These are phyloP conservation scores for Nematopogon swammerdamellus DNA, from an alignment of 2,888 invertebrate species.

Conservation along the genomic window DNA sequence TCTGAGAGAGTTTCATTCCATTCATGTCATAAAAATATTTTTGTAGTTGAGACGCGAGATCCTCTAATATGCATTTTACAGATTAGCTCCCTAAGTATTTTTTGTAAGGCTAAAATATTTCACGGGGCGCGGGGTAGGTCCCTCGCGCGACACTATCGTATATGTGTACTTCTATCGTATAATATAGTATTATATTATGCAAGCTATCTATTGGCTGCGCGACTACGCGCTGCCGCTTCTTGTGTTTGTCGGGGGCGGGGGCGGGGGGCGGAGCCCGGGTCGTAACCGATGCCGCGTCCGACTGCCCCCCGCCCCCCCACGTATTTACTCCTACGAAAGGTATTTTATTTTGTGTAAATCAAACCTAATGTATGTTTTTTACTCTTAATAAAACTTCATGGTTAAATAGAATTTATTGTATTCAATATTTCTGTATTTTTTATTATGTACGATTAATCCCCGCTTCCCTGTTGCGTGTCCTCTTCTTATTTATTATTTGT, in stretches of 20 bases:
- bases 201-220: conserved; percentile 22
- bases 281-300: conserved; percentile 15
- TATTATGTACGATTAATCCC: conserved; percentile 37
- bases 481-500: conserved; percentile 30
- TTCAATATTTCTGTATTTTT: conserved; percentile 48
- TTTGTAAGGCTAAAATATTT: conserved; percentile 54
- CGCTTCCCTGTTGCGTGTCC: conserved; percentile 24
- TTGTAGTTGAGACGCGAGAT: conserved; percentile 52
- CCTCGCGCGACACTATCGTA: conserved; percentile 51
- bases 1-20: conserved; percentile 49
- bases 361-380: conserved; percentile 53
- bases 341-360: conserved; percentile 55
- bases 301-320: conserved; percentile 25
- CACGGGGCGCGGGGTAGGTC: conserved; percentile 53
- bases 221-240: not conserved
- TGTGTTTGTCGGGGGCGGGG: too few relatives aligned
- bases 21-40: conserved; percentile 46
- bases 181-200: conserved; percentile 52
- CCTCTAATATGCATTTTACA: conserved; percentile 51
- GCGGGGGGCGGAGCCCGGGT: too few relatives aligned
- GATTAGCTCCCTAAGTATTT: conserved; percentile 55
- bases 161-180: conserved; percentile 50
- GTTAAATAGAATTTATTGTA: conserved; percentile 55
- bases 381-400: conserved; percentile 56
- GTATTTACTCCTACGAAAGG: conserved; percentile 32